Evolutionary conservation across 2,113 vertebrate genomes (phyloP), one percentile per base, ranked within the genome.

Genomic region (Carassius auratus): DNA sequence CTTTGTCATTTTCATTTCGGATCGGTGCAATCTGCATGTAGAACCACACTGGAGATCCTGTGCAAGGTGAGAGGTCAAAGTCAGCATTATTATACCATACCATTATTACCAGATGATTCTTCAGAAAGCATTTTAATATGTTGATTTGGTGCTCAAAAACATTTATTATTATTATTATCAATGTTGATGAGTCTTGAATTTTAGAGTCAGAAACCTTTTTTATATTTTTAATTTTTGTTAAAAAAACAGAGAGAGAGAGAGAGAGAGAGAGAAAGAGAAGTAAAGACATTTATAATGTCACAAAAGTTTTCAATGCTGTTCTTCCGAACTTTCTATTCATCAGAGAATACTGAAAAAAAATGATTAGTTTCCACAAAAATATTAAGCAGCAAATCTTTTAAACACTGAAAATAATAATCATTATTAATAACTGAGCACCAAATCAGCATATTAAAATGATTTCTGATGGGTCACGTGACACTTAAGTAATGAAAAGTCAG

Each of bases 1-100:
- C 97, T 89, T 97, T 99, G 93, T 99, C 97, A 4, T 98, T 97
- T 88, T 99, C 98, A 77, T 99, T 99, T 92, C 97, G 96, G 95
- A 99, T 99, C 5, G 98, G 98, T 90, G 97, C 98, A 87, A 99
- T 97, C 92, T 99, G 98, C 97, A 99, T 98, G 93, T 99, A 99
- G 95, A 99, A 99, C 97, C 98, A 99, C 91, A 99, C 97, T 0
- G 98, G 98, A 42, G 95, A 96, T 93, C 97, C 98, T 99, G 93
- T 23, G 17, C 36, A 12, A 59, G 26, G 42, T 66, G 26, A 86
- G 14, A 83, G 4, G 50, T 85, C 76, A 69, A 77, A 48, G 33
- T 71, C 1, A n/a, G 57, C 52, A 55, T 55, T 55, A 55, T 55
- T 55, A 36, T 3, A 8, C 30, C 30, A 68, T 68, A 36, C 30